Evolutionary conservation across 2,113 vertebrate genomes (phyloP).

Genomic region (Orientallactaga bullata): DNA sequence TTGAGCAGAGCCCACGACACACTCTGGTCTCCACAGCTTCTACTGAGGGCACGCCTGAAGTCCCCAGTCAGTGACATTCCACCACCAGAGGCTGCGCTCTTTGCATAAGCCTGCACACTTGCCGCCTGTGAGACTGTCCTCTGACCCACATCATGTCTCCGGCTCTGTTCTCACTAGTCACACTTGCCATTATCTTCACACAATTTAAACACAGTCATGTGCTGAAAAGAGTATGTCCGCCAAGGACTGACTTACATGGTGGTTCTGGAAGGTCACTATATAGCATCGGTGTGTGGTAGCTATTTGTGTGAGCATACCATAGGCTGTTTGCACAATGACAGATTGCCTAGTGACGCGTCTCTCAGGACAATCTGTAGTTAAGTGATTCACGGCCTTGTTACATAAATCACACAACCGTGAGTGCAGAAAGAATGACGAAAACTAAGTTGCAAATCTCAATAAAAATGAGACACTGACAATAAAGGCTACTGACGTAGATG

Average conservation of each 20-base stretch:
- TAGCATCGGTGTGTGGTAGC: neutral
- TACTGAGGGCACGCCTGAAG: neutral
- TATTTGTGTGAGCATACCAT: neutral
- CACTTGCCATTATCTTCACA: neutral
- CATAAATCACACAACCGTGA: neutral
- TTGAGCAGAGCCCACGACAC: rapidly evolving
- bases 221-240: neutral
- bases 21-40: neutral
- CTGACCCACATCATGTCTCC: neutral
- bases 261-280: neutral
- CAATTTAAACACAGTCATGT: neutral
- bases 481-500: neutral
- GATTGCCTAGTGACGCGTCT: neutral
- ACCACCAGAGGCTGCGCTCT: neutral
- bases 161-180: neutral
- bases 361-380: neutral
- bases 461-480: neutral
- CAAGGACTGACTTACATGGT: neutral
- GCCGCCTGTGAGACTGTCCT: neutral
- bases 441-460: neutral
- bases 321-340: neutral
- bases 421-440: neutral
- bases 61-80: neutral
- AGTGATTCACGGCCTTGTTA: neutral
- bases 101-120: neutral